These are phyloP conservation scores for Drosophila albomicans DNA, from an alignment of 1,140 invertebrate genomes.

Conservation along the genomic window DNA sequence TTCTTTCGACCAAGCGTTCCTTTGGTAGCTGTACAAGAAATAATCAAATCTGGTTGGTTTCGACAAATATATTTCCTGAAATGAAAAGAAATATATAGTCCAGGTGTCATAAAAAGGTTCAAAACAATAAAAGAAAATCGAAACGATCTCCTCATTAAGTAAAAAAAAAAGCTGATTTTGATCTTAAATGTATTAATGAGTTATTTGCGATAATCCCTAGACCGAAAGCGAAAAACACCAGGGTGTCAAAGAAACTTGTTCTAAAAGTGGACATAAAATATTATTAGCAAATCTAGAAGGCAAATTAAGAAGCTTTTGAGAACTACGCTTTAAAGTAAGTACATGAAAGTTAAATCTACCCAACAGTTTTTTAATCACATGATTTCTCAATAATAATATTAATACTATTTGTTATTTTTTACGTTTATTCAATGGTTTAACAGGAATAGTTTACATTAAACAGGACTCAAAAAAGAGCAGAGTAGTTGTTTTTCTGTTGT, in stretches of 20 bases:
- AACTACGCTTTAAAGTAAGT: background rate
- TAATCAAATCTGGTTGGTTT: constrained; percentile 25
- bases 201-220: background rate
- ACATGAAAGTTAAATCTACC: background rate
- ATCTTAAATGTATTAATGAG: background rate
- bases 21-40: constrained; percentile 21
- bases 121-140: constrained; percentile 11
- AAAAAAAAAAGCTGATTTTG: background rate
- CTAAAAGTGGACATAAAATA: background rate
- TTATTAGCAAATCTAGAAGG: background rate
- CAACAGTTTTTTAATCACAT: background rate
- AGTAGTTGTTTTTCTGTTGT: constrained; percentile 11
- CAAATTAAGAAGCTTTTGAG: background rate
- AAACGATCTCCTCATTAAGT: constrained; percentile 3
- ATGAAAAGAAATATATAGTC: constrained; percentile 18
- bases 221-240: background rate
- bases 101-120: constrained; percentile 2
- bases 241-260: background rate
- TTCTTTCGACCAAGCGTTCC: constrained; percentile 17
- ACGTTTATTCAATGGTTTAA: constrained; percentile 20
- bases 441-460: constrained; percentile 6
- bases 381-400: background rate
- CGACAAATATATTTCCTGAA: constrained; percentile 22
- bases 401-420: constrained; percentile 1
- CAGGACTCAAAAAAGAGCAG: constrained; percentile 21